Conservation (phyloP, 2,113 vertebrate species). For the Suricata suricatta region DNA sequence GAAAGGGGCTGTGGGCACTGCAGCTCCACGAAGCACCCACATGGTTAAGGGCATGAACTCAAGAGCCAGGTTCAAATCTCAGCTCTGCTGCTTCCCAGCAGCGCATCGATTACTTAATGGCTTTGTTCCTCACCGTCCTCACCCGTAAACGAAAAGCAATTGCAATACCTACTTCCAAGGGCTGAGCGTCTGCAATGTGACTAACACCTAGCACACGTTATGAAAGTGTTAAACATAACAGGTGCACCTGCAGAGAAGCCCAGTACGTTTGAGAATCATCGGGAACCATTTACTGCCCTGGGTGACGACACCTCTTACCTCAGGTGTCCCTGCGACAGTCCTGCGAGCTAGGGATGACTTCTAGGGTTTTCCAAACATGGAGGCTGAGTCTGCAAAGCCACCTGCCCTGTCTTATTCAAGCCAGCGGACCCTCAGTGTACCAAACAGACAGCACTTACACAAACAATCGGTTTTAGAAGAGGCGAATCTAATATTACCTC, state of each 20-base stretch:
- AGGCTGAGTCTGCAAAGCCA: neutral
- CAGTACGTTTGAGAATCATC: neutral
- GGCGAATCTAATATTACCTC: neutral
- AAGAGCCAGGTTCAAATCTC: neutral
- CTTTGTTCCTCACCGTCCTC: neutral
- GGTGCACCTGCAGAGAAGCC: neutral
- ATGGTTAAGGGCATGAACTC: neutral
- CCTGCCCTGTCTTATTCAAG: neutral
- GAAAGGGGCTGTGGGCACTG: no score
- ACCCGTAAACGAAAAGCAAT: neutral
- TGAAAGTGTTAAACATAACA: neutral
- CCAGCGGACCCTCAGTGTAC: neutral
- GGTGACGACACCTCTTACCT: neutral
- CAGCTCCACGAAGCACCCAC: neutral
- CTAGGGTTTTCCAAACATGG: neutral
- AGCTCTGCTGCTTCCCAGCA: neutral
- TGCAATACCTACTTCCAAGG: neutral
- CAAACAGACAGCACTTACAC: neutral
- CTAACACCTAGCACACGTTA: neutral
- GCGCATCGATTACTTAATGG: neutral
- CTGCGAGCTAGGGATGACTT: neutral
- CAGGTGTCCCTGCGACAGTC: fast-evolving
- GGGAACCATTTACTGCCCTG: neutral
- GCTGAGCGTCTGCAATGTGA: neutral
- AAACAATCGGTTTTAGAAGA: neutral